Evolutionary conservation across 2,888 invertebrate species (phyloP).

Genomic region (Alloplasta piceator): DNA sequence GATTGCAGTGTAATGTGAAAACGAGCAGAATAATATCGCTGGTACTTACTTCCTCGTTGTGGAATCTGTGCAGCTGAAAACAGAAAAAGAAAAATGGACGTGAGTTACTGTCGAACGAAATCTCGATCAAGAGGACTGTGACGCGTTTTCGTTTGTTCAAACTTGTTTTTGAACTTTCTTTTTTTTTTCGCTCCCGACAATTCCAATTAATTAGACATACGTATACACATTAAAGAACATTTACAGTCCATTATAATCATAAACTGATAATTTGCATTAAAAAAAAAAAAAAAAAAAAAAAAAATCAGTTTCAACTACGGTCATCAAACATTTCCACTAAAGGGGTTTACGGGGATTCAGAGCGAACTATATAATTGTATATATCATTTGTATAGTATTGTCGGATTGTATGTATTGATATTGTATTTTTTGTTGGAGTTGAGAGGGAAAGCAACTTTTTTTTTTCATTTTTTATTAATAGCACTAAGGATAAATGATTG

Average conservation of each 20-base stretch:
- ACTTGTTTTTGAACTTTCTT: conserved; percentile 10
- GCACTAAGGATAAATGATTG: conserved; percentile 11
- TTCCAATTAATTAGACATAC: conserved; percentile 70
- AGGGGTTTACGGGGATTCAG: conserved; percentile 69
- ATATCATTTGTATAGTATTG: conserved; percentile 52
- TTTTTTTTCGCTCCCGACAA: background rate
- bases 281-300: background rate
- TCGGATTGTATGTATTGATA: conserved; percentile 41
- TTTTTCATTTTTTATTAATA: background rate
- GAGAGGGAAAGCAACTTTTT: background rate
- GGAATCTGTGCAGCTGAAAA: conserved; percentile 95
- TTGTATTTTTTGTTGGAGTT: conserved; percentile 39
- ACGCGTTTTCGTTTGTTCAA: conserved; percentile 6
- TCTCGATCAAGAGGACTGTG: conserved; percentile 7
- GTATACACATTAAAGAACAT: conserved; percentile 81
- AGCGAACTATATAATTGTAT: conserved; percentile 55
- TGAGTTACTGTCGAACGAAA: conserved; percentile 72
- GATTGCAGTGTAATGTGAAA: conserved; percentile 25
- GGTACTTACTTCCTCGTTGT: conserved; percentile 94
- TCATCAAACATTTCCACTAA: conserved; percentile 81
- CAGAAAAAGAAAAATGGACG: conserved; percentile 83
- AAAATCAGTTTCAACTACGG: conserved; percentile 80
- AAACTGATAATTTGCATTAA: conserved; percentile 77
- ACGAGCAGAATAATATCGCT: conserved; percentile 40
- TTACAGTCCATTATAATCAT: conserved; percentile 79